phyloP scores from a whole-genome alignment of 2,888 invertebrate species.

The Drosophila histrio region DNA sequence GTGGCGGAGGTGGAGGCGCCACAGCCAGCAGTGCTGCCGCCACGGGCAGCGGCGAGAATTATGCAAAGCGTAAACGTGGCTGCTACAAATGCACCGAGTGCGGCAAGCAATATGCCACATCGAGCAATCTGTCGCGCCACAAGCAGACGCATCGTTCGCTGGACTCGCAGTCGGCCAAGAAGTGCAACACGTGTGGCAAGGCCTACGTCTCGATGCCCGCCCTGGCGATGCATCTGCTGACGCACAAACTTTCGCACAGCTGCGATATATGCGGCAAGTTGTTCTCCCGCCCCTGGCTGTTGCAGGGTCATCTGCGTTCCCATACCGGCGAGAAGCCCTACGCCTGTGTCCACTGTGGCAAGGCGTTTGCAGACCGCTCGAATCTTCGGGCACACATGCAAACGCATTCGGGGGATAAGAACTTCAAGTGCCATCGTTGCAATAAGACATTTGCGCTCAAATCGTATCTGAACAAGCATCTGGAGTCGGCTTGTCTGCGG shows the following conservation, averaged over 20 bases:
- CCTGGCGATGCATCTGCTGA: constrained; percentile 95
- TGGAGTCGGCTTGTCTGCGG: constrained; percentile 93
- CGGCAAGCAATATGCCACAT: constrained; percentile 95
- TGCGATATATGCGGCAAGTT: constrained; percentile 97
- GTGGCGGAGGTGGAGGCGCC: background rate
- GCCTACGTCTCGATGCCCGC: constrained; percentile 99
- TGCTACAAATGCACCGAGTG: constrained; percentile 93
- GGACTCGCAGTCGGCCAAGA: constrained; percentile 97
- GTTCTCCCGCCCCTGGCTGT: constrained; percentile 97
- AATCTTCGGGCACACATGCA: constrained; percentile 98
- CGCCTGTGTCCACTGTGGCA: constrained; percentile 96
- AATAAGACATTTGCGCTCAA: constrained; percentile 96
- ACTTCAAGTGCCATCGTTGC: constrained; percentile 94
- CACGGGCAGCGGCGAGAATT: constrained; percentile 58
- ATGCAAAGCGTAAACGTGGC: constrained; percentile 82
- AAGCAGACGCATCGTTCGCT: constrained; percentile 96
- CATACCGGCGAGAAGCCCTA: constrained; percentile 98
- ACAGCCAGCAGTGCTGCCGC: background rate
- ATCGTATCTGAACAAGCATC: constrained; percentile 97
- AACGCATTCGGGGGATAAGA: constrained; percentile 96
- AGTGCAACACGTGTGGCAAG: constrained; percentile 97
- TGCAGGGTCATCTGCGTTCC: constrained; percentile 93
- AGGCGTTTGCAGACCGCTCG: constrained; percentile 96
- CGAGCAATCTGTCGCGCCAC: constrained; percentile 94
- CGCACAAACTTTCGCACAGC: constrained; percentile 96